Conservation (phyloP, 2,797 vertebrate species). For the Pangasius larnaudii region DNA sequence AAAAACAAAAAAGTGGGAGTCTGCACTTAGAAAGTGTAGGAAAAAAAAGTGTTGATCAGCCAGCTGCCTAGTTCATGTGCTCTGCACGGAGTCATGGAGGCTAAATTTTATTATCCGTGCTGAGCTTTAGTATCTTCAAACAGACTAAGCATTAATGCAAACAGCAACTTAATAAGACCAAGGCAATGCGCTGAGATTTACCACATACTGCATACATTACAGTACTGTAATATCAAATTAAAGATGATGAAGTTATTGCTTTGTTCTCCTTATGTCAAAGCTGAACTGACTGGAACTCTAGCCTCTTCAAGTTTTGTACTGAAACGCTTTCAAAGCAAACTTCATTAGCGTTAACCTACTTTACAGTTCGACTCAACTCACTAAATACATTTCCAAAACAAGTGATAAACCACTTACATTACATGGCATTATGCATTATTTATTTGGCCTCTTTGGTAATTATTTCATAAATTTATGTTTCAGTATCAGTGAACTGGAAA, state of each 20-base stretch:
- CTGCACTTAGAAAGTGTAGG: not conserved
- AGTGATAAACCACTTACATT: not conserved
- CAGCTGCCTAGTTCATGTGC: conserved; percentile 38
- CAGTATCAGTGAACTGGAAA: not conserved
- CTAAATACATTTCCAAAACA: not conserved
- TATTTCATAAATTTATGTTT: conserved; percentile 6
- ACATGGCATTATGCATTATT: conserved; percentile 30
- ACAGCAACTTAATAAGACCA: not conserved
- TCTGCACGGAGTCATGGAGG: not conserved
- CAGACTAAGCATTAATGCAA: conserved; percentile 28
- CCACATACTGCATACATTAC: conserved; percentile 39
- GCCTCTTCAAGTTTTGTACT: conserved; percentile 14
- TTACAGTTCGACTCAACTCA: not conserved
- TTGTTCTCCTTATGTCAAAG: conserved; percentile 38
- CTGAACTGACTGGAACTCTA: not conserved
- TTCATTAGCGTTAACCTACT: not conserved
- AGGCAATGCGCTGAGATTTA: conserved; percentile 28
- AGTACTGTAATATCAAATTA: conserved; percentile 44
- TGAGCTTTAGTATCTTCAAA: conserved; percentile 20
- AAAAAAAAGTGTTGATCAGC: not conserved
- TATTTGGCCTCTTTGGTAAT: conserved; percentile 53
- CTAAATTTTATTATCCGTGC: not conserved
- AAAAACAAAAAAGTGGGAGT: not conserved
- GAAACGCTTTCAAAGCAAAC: conserved; percentile 13
- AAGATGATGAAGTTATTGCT: conserved; percentile 52